Percentiles rank a stretch among this genome's conserved stretches.
Conservation (phyloP, 2,113 vertebrate genomes). For the Murina feae region DNA sequence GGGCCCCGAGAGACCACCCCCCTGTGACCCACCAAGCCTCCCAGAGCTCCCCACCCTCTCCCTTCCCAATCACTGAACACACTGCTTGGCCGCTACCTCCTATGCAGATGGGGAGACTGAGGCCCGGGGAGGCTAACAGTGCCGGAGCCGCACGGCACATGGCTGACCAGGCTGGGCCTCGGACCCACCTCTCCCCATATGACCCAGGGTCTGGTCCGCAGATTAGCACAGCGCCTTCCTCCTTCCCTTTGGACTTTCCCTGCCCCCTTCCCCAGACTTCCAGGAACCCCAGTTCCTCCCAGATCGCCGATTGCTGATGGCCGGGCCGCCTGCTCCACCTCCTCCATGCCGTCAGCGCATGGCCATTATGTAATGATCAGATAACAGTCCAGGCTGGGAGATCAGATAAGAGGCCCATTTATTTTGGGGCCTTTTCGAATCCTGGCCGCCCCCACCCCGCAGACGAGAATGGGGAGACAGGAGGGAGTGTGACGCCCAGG, state of each 20-base stretch:
- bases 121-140: accelerated
- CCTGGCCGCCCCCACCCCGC: slow-evolving; percentile 47
- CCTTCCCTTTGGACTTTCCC: slow-evolving; percentile 45
- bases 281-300: slow-evolving; percentile 73
- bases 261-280: slow-evolving; percentile 68
- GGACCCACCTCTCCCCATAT: background rate
- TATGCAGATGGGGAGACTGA: background rate
- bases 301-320: background rate
- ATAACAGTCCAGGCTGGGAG: slow-evolving; percentile 78
- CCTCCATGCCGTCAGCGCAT: slow-evolving; percentile 70
- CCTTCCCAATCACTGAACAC: background rate
- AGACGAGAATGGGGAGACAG: slow-evolving; percentile 63
- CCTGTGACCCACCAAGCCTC: background rate
- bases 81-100: background rate
- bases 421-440: slow-evolving; percentile 80
- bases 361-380: slow-evolving; percentile 84
- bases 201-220: background rate
- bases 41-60: background rate
- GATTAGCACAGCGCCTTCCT: background rate
- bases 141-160: background rate
- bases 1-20: too few species aligned
- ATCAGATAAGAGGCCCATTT: slow-evolving; percentile 84
- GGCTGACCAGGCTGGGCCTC: background rate
- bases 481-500: slow-evolving; percentile 26
- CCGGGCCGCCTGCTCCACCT: slow-evolving; percentile 61